Base-by-base conservation (phyloP, 2,113 vertebrate species). In the Cygnus buccinator region DNA sequence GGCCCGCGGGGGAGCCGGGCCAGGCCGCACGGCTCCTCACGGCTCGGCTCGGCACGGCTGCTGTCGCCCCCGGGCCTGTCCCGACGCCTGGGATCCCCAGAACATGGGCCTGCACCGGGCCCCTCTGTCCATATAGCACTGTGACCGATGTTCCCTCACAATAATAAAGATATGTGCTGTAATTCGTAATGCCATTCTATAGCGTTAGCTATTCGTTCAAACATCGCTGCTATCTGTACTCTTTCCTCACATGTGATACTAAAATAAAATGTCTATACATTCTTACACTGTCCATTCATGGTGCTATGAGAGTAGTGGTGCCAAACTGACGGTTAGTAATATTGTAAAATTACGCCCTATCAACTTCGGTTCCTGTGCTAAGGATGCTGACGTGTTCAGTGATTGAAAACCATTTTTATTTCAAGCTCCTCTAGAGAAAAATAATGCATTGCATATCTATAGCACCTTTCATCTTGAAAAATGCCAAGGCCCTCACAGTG, bases 101-200 rank as follows among this genome's bases (percentile, higher is more conserved):
- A 48, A 48, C 46, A 6, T 48, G 46, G 46, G 5, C 46, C 46
- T 20, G 46, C 46, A 48, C 46, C 46, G 46, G 46, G 46, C 46
- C 46, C 46, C 46, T 48, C 46, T 23, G 50, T 52, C 50, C 23
- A 0, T 21, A 22, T 28, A 19, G 28, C 14, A 0, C 2, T 61
- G 82, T 20, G 2, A 19, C 3, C n/a, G 54, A 33, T 12, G 3
- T 16, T 26, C 9, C 43, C 46, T 28, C 58, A 25, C 35, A 31
- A 1, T 25, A 19, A n/a, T 33, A 17, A 33, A 25, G 17, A 33
- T 15, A 9, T 3, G 0, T 25, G 1, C 22, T 44, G 43, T 37
- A 10, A 31, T 37, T 50, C 26, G 6, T 44, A 9, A 3, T 3
- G 37, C 5, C 5, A 0, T 23, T 65, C 50, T 22, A 22, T 33